phyloP scores from a whole-genome alignment of 2,888 invertebrate species.

The Epinotia nisella region DNA sequence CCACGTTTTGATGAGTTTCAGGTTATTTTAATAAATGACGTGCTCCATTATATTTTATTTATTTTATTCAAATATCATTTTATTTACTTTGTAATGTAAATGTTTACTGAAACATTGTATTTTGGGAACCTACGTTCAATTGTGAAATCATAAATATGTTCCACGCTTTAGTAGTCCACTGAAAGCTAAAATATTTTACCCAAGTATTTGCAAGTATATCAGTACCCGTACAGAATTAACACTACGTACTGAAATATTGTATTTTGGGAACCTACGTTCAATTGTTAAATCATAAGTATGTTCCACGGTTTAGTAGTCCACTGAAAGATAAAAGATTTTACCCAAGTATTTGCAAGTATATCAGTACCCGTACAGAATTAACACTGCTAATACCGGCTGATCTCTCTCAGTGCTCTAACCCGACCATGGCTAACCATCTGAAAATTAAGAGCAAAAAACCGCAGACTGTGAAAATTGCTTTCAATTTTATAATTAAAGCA shows the following conservation, averaged over 20 bases:
- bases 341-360: neutral
- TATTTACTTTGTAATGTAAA: too few species aligned
- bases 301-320: neutral
- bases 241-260: too few species aligned
- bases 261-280: too few species aligned
- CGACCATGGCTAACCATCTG: constrained; percentile 26
- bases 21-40: too few species aligned
- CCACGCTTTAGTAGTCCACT: neutral
- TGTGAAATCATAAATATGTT: neutral
- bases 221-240: constrained; percentile 20
- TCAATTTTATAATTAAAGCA: constrained; percentile 40
- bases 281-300: neutral
- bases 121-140: too few species aligned
- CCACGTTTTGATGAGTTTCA: too few species aligned
- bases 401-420: constrained; percentile 22
- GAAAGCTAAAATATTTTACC: neutral
- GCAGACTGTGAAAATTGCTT: constrained; percentile 37
- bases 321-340: neutral
- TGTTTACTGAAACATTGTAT: too few species aligned
- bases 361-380: constrained; percentile 17
- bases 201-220: constrained; percentile 5
- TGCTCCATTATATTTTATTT: too few species aligned
- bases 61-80: too few species aligned
- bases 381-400: constrained; percentile 23
- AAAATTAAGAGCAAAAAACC: constrained; percentile 41